Evolutionary conservation across 2,888 invertebrate species (phyloP).

Genomic region (Microctonus brassicae): DNA sequence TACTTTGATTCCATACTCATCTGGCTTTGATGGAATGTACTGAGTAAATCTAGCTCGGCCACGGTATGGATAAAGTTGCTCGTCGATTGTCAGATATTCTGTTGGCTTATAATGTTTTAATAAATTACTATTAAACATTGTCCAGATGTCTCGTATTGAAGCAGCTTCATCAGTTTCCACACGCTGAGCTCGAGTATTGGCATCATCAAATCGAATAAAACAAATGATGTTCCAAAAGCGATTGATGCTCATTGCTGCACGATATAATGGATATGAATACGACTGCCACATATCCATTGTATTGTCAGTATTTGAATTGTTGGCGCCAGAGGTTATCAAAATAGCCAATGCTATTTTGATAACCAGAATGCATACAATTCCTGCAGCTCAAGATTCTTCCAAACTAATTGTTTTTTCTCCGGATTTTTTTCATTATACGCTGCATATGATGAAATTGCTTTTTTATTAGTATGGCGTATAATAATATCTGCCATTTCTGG

Average conservation of each 20-base stretch:
- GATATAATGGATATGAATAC: conserved; percentile 42
- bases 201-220: conserved; percentile 56
- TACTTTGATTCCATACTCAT: conserved; percentile 54
- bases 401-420: too few relatives aligned
- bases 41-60: conserved; percentile 53
- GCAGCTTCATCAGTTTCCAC: conserved; percentile 53
- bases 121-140: conserved; percentile 56
- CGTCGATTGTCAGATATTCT: conserved; percentile 54
- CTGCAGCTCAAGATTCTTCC: too few relatives aligned
- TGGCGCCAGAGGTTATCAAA: conserved; percentile 45
- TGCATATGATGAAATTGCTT: conserved; percentile 20
- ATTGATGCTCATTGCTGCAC: conserved; percentile 41
- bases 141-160: conserved; percentile 50
- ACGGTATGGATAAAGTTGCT: conserved; percentile 54
- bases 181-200: conserved; percentile 48
- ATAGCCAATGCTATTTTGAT: too few relatives aligned
- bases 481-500: conserved; percentile 30
- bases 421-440: too few relatives aligned
- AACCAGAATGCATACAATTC: too few relatives aligned
- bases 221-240: conserved; percentile 45
- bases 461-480: conserved; percentile 18
- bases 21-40: conserved; percentile 53
- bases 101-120: conserved; percentile 50
- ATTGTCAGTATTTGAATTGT: conserved; percentile 47
- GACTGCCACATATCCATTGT: conserved; percentile 44